Conservation (phyloP, 2,888 invertebrate species). For the Teleiodes luculella region DNA sequence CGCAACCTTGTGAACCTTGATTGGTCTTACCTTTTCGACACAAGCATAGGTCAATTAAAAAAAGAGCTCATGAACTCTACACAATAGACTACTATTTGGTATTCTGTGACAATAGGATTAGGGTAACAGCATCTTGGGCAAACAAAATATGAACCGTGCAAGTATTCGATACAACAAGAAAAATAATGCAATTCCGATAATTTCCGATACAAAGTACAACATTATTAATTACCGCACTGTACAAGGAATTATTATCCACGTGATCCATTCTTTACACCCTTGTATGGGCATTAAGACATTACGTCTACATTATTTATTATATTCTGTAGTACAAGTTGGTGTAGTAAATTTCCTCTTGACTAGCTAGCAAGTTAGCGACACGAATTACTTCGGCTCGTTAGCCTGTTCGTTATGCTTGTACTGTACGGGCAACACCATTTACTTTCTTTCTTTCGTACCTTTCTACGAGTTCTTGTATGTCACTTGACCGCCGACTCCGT, state of each 20-base stretch:
- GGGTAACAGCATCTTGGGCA: too few relatives aligned
- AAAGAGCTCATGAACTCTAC: too few relatives aligned
- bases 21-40: too few relatives aligned
- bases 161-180: too few relatives aligned
- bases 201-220: too few relatives aligned
- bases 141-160: too few relatives aligned
- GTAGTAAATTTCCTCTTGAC: neutral
- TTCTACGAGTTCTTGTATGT: neutral
- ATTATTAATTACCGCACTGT: neutral
- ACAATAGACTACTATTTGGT: too few relatives aligned
- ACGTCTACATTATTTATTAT: neutral
- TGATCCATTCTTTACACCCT: neutral
- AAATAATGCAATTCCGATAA: too few relatives aligned
- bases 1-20: too few relatives aligned
- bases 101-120: too few relatives aligned
- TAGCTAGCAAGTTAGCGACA: neutral
- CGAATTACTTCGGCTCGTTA: neutral
- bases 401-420: neutral
- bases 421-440: neutral
- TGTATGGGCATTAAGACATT: neutral
- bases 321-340: neutral
- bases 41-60: too few relatives aligned
- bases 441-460: slow-evolving; percentile 3
- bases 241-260: neutral
- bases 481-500: neutral